Percentiles rank a stretch among this genome's conserved stretches.
These are phyloP conservation scores for Meleagris gallopavo DNA, from an alignment of 2,113 vertebrate genomes.

Conservation along the genomic window DNA sequence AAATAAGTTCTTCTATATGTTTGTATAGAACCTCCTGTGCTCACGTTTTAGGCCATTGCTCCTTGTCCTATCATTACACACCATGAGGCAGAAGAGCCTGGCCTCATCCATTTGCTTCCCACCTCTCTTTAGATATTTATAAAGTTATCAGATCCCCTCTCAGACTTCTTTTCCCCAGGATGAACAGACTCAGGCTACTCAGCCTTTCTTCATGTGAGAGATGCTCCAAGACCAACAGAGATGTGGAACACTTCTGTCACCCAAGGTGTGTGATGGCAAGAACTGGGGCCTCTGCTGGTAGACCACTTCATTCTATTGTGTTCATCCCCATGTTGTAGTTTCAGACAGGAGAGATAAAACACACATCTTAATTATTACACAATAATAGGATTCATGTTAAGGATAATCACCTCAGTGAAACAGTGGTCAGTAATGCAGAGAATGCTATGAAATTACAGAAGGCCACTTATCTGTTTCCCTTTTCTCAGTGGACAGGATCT, in stretches of 20 bases:
- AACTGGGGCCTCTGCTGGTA: not conserved
- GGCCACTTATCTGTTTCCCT: not conserved
- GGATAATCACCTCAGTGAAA: not conserved
- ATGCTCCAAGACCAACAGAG: not conserved
- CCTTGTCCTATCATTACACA: no score
- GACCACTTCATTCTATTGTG: not conserved
- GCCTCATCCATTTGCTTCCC: no score
- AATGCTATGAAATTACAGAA: not conserved
- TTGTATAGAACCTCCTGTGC: no score
- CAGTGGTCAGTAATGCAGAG: not conserved
- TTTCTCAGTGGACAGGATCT: fast-evolving
- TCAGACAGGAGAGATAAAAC: not conserved
- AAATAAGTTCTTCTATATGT: no score
- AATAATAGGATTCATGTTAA: not conserved
- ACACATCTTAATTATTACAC: not conserved
- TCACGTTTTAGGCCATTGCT: no score
- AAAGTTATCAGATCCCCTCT: no score
- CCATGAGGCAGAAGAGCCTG: no score
- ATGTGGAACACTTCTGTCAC: not conserved
- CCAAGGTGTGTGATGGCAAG: not conserved
- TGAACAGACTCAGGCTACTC: not conserved
- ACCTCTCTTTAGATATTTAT: no score
- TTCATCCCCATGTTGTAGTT: not conserved
- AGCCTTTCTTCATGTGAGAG: no score
- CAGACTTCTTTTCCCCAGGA: no score